phyloP scores from a whole-genome alignment of 2,113 vertebrate species.

The Candoia aspera region DNA sequence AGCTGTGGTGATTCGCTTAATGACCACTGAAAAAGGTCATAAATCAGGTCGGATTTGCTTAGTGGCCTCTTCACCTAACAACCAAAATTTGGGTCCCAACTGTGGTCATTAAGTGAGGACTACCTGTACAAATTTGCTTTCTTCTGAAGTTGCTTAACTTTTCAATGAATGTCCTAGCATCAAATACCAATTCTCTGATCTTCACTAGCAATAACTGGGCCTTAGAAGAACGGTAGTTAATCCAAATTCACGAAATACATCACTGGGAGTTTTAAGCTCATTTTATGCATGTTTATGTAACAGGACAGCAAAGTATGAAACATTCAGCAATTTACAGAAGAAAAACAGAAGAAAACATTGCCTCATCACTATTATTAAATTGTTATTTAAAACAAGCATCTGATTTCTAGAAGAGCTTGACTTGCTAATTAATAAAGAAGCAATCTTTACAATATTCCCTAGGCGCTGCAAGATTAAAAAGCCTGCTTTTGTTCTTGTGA shows the following conservation, averaged over 20 bases:
- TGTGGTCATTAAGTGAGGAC: too few species aligned
- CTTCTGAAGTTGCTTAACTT: not conserved
- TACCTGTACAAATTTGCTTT: not conserved
- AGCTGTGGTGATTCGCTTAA: too few species aligned
- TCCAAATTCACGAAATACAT: not conserved
- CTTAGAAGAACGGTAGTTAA: not conserved
- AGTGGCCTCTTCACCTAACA: too few species aligned
- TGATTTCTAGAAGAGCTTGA: not conserved
- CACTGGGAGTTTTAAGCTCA: too few species aligned
- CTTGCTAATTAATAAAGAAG: not conserved
- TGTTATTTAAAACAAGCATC: not conserved
- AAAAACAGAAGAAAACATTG: not conserved
- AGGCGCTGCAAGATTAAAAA: conserved; percentile 11
- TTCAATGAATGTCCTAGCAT: not conserved
- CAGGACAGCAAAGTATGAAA: not conserved
- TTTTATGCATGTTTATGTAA: not conserved
- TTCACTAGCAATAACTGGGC: too few species aligned
- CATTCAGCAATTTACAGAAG: not conserved
- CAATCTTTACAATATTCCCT: not conserved
- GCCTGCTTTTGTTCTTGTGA: not conserved
- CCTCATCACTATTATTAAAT: not conserved
- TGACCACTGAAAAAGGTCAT: too few species aligned
- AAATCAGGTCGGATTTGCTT: too few species aligned
- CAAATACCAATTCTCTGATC: not conserved
- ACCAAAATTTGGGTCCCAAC: too few species aligned